Percentiles rank a stretch among this genome's conserved stretches.
Evolutionary conservation across 1,140 invertebrate genomes (phyloP).

Genomic region (Drosophila watanabei): DNA sequence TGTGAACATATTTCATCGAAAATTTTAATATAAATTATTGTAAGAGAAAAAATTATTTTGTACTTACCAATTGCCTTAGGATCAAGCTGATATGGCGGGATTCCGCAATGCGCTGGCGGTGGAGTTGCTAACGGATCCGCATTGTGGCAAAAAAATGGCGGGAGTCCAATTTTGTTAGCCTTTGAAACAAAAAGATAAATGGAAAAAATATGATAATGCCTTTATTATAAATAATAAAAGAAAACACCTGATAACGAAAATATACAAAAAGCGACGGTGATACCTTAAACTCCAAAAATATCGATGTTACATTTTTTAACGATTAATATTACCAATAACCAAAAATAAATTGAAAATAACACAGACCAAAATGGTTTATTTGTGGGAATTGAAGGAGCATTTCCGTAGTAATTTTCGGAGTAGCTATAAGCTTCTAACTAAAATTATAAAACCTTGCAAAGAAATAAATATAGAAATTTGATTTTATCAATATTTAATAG

Average conservation of each 20-base stretch:
- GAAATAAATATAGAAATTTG: not conserved
- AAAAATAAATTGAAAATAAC: no score
- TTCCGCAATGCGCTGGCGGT: slow-evolving; percentile 98
- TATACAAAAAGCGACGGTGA: no score
- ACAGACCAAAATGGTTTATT: no score
- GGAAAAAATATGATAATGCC: not conserved
- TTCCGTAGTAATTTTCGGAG: no score
- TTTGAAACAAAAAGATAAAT: slow-evolving; percentile 86
- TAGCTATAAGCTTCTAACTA: no score
- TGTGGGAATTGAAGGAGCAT: no score
- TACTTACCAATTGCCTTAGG: slow-evolving; percentile 90
- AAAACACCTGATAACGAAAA: not conserved
- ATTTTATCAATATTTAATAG: not conserved
- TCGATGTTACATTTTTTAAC: no score
- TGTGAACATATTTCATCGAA: not conserved
- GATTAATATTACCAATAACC: no score
- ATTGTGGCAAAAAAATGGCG: slow-evolving; percentile 96
- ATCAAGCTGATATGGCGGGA: slow-evolving; percentile 96
- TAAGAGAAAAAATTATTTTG: not conserved
- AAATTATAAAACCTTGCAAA: no score
- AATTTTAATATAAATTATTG: not conserved
- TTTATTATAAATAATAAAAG: not conserved
- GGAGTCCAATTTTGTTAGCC: slow-evolving; percentile 96
- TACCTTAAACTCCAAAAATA: no score
- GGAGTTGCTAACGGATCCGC: slow-evolving; percentile 94